Percentiles rank a stretch among this genome's conserved stretches.
These are phyloP conservation scores for Egretta garzetta DNA, from an alignment of 2,113 vertebrate genomes.

Conservation along the genomic window DNA sequence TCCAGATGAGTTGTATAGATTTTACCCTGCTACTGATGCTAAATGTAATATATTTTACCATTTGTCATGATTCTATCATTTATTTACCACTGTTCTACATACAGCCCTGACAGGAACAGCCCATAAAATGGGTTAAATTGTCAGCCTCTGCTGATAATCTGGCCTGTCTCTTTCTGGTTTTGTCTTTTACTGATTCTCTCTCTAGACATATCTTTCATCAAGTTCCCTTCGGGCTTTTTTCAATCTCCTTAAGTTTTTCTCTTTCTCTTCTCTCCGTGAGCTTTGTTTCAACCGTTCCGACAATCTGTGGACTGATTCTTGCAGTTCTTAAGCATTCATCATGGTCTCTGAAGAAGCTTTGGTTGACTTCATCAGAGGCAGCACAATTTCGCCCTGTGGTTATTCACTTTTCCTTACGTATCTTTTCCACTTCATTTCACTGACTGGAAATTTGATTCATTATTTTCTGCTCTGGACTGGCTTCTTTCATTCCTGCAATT, in stretches of 20 bases:
- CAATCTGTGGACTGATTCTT: constrained; percentile 32
- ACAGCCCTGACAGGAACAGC: background rate
- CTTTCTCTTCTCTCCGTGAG: background rate
- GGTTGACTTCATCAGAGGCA: constrained; percentile 41
- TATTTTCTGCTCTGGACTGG: background rate
- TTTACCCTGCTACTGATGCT: background rate
- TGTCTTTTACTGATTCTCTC: background rate
- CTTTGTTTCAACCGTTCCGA: constrained; percentile 38
- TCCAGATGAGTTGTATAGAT: background rate
- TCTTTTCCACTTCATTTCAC: constrained; percentile 23
- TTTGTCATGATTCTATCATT: background rate
- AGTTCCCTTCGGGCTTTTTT: constrained; percentile 4
- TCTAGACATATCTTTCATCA: background rate
- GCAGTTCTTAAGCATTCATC: constrained; percentile 44
- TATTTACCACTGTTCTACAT: background rate
- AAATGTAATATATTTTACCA: background rate
- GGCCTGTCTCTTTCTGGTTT: background rate
- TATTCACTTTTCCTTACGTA: background rate
- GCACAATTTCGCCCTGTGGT: constrained; percentile 8
- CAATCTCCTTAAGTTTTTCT: background rate
- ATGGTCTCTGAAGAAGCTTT: constrained; percentile 1
- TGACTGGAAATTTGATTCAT: constrained; percentile 15
- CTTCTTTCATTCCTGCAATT: background rate
- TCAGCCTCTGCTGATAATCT: background rate
- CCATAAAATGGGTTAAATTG: background rate